phyloP scores from a whole-genome alignment of 2,113 vertebrate genomes.

The Gopherus flavomarginatus region DNA sequence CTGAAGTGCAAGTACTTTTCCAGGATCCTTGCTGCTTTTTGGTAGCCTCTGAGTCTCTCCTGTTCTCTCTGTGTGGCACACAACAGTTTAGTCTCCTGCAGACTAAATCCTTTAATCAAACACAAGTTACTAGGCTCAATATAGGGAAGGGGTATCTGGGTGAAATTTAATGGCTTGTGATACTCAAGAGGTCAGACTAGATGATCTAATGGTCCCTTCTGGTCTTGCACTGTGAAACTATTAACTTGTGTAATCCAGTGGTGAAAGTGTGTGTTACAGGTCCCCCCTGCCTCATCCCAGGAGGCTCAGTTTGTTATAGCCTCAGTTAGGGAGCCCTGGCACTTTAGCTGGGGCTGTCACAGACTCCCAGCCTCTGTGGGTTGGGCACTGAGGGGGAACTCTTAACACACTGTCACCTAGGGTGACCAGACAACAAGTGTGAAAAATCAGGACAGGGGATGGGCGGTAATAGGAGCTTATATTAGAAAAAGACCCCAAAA shows the following conservation, averaged over 20 bases:
- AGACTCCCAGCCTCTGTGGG: accelerated
- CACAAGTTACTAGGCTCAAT: no score
- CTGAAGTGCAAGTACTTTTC: neutral
- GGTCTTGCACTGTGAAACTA: neutral
- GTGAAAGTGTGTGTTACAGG: no score
- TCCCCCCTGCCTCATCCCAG: neutral
- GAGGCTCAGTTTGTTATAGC: accelerated
- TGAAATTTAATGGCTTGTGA: neutral
- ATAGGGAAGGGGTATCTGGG: neutral
- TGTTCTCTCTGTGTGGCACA: neutral
- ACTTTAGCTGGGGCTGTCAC: neutral
- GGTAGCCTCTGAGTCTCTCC: neutral
- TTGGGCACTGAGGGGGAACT: no score
- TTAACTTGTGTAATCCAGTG: accelerated
- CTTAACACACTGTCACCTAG: neutral
- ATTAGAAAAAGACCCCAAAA: no score
- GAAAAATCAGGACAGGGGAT: no score
- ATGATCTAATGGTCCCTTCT: neutral
- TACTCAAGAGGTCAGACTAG: neutral
- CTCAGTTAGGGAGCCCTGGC: neutral
- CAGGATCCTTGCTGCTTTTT: neutral
- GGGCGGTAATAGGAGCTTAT: no score
- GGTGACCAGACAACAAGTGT: no score
- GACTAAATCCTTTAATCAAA: neutral
- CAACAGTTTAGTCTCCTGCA: neutral